Evolutionary conservation across 2,888 invertebrate species (phyloP), one percentile per base, ranked within the genome.

Genomic region (Exocentrus adspersus): DNA sequence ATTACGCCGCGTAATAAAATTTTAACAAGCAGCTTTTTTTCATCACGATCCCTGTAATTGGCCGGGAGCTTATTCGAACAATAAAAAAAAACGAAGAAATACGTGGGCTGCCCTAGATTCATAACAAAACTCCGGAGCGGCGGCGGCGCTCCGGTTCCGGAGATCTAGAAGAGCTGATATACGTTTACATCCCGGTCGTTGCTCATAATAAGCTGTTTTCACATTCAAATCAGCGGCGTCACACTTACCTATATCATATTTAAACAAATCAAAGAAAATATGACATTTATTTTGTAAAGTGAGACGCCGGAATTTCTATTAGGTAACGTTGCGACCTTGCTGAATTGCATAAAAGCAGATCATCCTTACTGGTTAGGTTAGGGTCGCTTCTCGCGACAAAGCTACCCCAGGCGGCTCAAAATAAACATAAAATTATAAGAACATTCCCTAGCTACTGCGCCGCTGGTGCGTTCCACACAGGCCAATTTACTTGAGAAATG

Each of bases 181-280:
- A 17, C 57, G 4, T 57, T 45, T 46, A 57, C 28, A 16, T 45
- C n/a, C 46, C 14, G 20, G 46, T 45, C 30, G 56, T 57, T 32
- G 17, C 17, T 32, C n/a, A 45, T 28, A 46, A 42, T 41, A 24
- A 24, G 57, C 30, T 45, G 51, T 46, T 54, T 57, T 46, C 19
- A 57, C 42, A 45, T 57, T 46, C 32, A 57, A 57, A 57, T 57
- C 46, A 32, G 57, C n/a, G n/a, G n/a, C n/a, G n/a, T n/a, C n/a
- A n/a, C n/a, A n/a, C n/a, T n/a, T n/a, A n/a, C n/a, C n/a, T n/a
- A n/a, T n/a, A n/a, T n/a, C n/a, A n/a, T n/a, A n/a, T n/a, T n/a
- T n/a, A n/a, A n/a, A n/a, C n/a, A n/a, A n/a, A n/a, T n/a, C n/a
- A n/a, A n/a, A n/a, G n/a, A n/a, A n/a, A n/a, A n/a, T n/a, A n/a